Conservation (phyloP, 53 echinoderm and acorn worm genomes). For the Patiria pectinifera region DNA sequence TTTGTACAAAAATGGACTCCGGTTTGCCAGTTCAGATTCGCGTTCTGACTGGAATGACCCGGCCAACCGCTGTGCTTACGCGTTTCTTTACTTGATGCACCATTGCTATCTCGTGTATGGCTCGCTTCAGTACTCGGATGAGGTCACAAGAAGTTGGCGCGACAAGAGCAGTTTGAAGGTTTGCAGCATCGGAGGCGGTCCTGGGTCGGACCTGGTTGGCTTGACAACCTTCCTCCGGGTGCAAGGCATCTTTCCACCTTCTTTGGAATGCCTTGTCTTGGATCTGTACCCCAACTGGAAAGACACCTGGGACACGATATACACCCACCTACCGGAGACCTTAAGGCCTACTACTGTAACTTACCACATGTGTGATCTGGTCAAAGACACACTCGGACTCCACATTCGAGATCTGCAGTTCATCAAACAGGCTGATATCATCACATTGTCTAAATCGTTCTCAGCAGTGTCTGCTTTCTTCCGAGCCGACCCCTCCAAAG, state of each 20-base stretch:
- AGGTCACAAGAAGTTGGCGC: slow-evolving; percentile 5
- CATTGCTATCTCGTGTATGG: slow-evolving; percentile 4
- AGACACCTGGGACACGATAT: slow-evolving; percentile 29
- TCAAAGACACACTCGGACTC: not conserved
- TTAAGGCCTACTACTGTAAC: slow-evolving; percentile 2
- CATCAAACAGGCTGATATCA: not conserved
- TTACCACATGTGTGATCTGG: slow-evolving; percentile 20
- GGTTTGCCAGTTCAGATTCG: not conserved
- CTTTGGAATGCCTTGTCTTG: slow-evolving; percentile 19
- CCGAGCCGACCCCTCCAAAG: not conserved
- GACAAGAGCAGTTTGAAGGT: not conserved
- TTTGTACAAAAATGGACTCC: not conserved
- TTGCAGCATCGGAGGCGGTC: slow-evolving; percentile 49
- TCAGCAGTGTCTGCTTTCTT: slow-evolving; percentile 31
- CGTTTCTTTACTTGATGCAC: slow-evolving; percentile 7
- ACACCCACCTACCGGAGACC: slow-evolving; percentile 2
- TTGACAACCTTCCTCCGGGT: slow-evolving; percentile 10
- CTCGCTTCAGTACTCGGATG: not conserved
- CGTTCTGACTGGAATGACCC: slow-evolving; percentile 6
- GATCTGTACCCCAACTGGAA: slow-evolving; percentile 43
- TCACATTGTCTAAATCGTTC: slow-evolving; percentile 1
- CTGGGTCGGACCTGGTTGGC: slow-evolving; percentile 44
- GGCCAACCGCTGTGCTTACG: slow-evolving; percentile 25
- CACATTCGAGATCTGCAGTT: not conserved
- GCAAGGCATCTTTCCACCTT: not conserved